These are phyloP conservation scores for Tiliqua scincoides DNA, from an alignment of 2,113 vertebrate species.

Conservation along the genomic window DNA sequence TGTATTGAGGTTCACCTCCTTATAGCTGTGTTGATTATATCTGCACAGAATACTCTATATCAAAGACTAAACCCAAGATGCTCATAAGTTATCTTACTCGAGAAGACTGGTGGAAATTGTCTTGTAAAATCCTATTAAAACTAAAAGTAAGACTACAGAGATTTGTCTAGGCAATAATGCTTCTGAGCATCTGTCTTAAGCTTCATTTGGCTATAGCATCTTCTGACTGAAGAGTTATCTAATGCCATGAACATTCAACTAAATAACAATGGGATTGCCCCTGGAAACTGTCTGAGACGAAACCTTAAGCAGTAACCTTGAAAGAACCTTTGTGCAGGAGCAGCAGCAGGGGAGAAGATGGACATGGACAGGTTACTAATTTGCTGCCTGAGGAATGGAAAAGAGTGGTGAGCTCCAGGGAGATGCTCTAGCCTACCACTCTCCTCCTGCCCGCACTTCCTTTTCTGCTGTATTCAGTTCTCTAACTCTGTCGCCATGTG, in stretches of 20 bases:
- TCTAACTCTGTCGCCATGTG: no score
- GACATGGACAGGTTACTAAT: no score
- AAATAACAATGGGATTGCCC: not conserved
- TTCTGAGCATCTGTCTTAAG: not conserved
- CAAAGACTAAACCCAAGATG: not conserved
- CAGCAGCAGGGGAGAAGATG: no score
- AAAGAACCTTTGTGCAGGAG: not conserved
- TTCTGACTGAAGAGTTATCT: not conserved
- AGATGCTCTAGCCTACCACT: no score
- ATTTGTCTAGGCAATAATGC: not conserved
- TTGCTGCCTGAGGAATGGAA: no score
- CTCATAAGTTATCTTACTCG: slow-evolving; percentile 4
- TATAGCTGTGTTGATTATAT: slow-evolving; percentile 7
- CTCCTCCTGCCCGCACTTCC: no score
- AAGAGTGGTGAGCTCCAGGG: no score
- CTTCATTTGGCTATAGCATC: not conserved
- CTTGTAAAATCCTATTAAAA: not conserved
- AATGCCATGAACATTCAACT: not conserved
- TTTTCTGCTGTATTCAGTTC: no score
- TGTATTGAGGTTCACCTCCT: slow-evolving; percentile 16
- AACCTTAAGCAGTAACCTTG: not conserved
- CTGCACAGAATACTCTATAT: not conserved
- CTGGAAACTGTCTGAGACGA: not conserved
- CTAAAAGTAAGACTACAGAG: not conserved
- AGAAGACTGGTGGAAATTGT: not conserved